Conservation (phyloP, 2,113 vertebrate species). For the Sakesphorus luctuosus region DNA sequence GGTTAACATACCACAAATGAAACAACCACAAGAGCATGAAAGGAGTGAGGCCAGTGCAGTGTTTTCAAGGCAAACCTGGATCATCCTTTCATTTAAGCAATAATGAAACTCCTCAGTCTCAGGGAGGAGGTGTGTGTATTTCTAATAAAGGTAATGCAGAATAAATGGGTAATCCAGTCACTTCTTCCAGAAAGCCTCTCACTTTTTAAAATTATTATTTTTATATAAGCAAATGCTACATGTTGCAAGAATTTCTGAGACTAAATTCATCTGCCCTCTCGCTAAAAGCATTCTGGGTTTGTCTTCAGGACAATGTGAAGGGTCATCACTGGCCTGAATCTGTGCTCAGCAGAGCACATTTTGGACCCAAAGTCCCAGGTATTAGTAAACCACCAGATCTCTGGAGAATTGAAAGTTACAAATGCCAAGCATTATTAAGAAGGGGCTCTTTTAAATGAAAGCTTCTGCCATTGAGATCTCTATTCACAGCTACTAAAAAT, state of each 20-base stretch:
- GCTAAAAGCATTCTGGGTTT: background rate
- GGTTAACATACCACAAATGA: background rate
- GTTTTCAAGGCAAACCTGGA: background rate
- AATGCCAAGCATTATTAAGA: background rate
- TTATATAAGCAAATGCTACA: background rate
- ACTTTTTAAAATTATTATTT: background rate
- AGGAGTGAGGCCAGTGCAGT: background rate
- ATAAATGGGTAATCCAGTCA: background rate
- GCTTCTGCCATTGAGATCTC: background rate
- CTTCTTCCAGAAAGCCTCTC: background rate
- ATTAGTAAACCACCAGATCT: background rate
- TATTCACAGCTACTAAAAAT: background rate
- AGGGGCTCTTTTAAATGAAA: background rate
- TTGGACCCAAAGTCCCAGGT: background rate
- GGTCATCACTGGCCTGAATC: background rate
- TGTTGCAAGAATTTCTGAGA: background rate
- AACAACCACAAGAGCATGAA: background rate
- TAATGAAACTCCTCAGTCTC: background rate
- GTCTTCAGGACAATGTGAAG: rapidly evolving
- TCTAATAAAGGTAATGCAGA: background rate
- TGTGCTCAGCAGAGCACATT: background rate
- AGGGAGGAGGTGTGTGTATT: background rate
- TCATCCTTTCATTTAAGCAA: background rate
- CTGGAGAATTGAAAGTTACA: background rate
- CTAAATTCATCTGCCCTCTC: background rate